phyloP scores from a whole-genome alignment of 2,888 invertebrate species.

The Harpagoxenus sublaevis region DNA sequence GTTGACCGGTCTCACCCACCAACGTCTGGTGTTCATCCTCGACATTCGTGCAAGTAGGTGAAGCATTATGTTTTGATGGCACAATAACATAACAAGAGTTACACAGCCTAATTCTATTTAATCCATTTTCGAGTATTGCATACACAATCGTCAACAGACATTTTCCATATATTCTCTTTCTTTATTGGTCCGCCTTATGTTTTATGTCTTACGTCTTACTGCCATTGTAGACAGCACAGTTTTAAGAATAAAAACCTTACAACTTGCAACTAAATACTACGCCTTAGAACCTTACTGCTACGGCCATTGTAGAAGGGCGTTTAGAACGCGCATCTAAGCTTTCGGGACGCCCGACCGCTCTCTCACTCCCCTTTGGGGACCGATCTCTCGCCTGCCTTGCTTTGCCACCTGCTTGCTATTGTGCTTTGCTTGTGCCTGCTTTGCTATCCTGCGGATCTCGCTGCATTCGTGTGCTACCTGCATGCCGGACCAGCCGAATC shows the following conservation, averaged over 20 bases:
- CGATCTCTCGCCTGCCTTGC: no score
- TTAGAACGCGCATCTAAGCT: no score
- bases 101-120: neutral
- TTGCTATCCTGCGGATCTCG: no score
- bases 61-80: neutral
- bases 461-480: no score
- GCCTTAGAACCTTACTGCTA: neutral
- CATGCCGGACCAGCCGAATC: no score
- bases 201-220: neutral
- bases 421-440: no score
- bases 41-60: neutral
- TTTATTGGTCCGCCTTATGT: neutral
- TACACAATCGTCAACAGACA: no score
- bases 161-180: neutral
- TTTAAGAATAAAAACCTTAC: neutral
- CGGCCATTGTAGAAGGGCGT: no score
- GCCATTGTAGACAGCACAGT: slow-evolving; percentile 3
- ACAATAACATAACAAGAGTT: neutral
- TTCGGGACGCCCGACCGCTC: no score
- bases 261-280: neutral
- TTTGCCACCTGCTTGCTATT: no score
- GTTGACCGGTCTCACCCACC: neutral
- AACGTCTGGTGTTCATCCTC: neutral
- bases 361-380: no score
- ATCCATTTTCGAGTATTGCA: neutral